Percentiles rank a stretch among this genome's conserved stretches.
Conservation (phyloP, 1,140 invertebrate species). For the Pissodes strobi region DNA sequence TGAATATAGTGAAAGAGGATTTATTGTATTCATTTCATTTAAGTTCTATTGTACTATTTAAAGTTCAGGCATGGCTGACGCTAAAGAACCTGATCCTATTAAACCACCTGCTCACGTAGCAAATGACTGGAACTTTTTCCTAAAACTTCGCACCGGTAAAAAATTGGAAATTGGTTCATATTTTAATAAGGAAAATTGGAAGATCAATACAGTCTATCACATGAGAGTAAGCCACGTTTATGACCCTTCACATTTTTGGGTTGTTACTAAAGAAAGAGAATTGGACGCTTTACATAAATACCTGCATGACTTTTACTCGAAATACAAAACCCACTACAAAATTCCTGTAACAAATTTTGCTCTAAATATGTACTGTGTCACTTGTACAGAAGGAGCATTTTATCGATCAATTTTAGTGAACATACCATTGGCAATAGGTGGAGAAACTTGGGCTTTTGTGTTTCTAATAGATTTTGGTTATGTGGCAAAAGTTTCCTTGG, state of each 20-base stretch:
- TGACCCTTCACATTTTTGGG: conserved; percentile 39
- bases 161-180: conserved; percentile 20
- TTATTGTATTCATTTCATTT: too few relatives aligned
- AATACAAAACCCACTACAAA: conserved; percentile 22
- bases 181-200: conserved; percentile 30
- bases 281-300: conserved; percentile 25
- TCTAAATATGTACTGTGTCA: conserved; percentile 29
- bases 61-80: too few relatives aligned
- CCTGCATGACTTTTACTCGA: conserved; percentile 30
- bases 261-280: conserved; percentile 29
- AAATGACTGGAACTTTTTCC: too few relatives aligned
- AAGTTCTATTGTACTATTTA: too few relatives aligned
- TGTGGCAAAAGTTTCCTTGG: conserved; percentile 9
- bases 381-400: conserved; percentile 22
- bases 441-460: conserved; percentile 4
- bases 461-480: conserved; percentile 39
- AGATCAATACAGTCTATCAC: conserved; percentile 5
- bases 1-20: too few relatives aligned
- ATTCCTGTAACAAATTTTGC: conserved; percentile 7
- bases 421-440: conserved; percentile 1
- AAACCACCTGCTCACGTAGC: too few relatives aligned
- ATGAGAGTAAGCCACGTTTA: conserved; percentile 31
- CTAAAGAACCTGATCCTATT: too few relatives aligned
- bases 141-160: too few relatives aligned
- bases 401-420: conserved; percentile 26